phyloP scores from a whole-genome alignment of 2,113 vertebrate genomes.

The Catagonus wagneri region DNA sequence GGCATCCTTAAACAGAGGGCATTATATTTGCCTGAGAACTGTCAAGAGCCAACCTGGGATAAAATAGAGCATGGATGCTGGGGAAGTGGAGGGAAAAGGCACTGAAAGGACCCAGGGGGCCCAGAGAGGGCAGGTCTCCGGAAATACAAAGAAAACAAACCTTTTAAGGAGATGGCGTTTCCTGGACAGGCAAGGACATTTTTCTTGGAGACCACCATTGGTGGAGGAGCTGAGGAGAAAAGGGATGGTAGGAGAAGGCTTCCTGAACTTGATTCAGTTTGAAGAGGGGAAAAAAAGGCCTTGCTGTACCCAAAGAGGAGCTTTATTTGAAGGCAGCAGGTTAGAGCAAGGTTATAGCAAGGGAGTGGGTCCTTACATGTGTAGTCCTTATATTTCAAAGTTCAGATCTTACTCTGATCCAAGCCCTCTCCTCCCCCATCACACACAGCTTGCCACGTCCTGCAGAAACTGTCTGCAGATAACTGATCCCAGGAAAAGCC shows the following conservation, averaged over 20 bases:
- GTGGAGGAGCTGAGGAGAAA: neutral
- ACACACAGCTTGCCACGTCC: no score
- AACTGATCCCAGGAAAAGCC: neutral
- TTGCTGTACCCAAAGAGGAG: neutral
- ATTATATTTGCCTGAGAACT: neutral
- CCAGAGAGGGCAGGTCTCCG: neutral
- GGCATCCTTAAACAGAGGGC: neutral
- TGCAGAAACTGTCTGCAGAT: neutral
- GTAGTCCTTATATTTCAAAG: neutral
- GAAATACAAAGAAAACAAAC: neutral
- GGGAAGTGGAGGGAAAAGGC: neutral
- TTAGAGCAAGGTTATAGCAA: no score
- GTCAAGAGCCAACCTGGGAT: neutral
- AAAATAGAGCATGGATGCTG: neutral
- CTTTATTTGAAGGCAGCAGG: neutral
- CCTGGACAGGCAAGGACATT: neutral
- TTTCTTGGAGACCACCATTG: neutral
- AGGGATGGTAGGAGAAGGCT: neutral
- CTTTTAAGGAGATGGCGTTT: neutral
- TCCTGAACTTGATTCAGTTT: neutral
- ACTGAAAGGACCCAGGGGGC: no score
- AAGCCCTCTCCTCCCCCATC: accelerated
- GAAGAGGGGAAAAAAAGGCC: neutral
- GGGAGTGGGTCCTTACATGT: neutral
- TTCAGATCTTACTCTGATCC: neutral